phyloP scores from a whole-genome alignment of 2,113 vertebrate genomes.

The Podarcis muralis region DNA sequence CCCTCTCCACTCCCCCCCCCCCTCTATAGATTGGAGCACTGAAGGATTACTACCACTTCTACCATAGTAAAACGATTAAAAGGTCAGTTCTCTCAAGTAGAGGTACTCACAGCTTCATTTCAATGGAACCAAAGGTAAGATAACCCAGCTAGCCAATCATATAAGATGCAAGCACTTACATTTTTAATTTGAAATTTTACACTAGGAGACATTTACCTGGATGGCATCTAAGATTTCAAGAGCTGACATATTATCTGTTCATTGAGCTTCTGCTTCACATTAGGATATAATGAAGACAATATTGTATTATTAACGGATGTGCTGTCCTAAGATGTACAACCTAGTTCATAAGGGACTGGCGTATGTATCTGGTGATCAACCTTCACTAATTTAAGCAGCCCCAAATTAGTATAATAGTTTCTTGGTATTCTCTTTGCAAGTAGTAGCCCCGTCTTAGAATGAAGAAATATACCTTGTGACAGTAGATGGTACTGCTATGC shows the following conservation, averaged over 20 bases:
- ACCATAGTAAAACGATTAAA: conserved; percentile 98
- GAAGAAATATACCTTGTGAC: background rate
- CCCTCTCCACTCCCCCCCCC: conserved; percentile 21
- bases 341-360: conserved; percentile 19
- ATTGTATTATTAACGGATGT: conserved; percentile 35
- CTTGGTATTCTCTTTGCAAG: background rate
- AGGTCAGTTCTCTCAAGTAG: conserved; percentile 93
- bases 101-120: conserved; percentile 97
- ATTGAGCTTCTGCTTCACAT: conserved; percentile 49
- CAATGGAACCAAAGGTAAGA: conserved; percentile 99
- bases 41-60: conserved; percentile 98
- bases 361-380: conserved; percentile 20
- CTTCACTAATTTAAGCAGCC: conserved; percentile 17
- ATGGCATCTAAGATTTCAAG: conserved; percentile 63
- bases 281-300: conserved; percentile 41
- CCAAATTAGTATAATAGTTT: background rate
- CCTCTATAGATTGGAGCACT: conserved; percentile 91
- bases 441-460: background rate
- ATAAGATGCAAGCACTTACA: conserved; percentile 72
- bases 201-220: conserved; percentile 52
- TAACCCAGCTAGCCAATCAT: conserved; percentile 63
- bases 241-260: conserved; percentile 59
- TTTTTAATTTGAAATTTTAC: conserved; percentile 81
- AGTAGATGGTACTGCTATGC: background rate
- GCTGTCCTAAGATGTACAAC: conserved; percentile 18